phyloP scores from a whole-genome alignment of 2,797 vertebrate species.

The Remorina albescens region DNA sequence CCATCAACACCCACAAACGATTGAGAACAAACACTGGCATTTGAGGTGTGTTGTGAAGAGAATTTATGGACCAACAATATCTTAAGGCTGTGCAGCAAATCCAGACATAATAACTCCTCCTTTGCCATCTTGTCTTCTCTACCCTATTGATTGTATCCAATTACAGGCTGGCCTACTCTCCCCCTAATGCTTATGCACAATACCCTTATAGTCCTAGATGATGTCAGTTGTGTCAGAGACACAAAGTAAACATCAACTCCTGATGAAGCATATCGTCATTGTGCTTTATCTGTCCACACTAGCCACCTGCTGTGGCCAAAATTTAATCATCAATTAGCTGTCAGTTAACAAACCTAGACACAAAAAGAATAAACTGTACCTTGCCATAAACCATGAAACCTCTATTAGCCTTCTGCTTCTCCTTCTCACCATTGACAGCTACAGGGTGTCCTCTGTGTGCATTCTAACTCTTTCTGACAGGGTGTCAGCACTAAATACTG shows the following conservation, averaged over 20 bases:
- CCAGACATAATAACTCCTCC: constrained; percentile 46
- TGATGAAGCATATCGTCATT: constrained; percentile 14
- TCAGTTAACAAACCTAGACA: constrained; percentile 32
- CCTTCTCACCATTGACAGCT: constrained; percentile 6
- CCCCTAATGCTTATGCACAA: constrained; percentile 1
- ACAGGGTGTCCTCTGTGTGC: constrained; percentile 1
- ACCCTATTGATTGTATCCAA: constrained; percentile 38
- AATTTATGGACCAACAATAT: too few relatives aligned
- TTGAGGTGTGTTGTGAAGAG: too few relatives aligned
- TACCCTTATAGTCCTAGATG: neutral
- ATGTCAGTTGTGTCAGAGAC: constrained; percentile 20
- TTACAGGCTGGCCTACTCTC: constrained; percentile 38
- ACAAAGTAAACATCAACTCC: constrained; percentile 36
- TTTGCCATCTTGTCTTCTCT: constrained; percentile 36
- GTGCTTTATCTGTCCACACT: constrained; percentile 36
- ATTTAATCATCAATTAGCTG: constrained; percentile 35
- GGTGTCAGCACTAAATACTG: neutral
- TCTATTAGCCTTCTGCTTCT: neutral
- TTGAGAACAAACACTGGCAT: too few relatives aligned
- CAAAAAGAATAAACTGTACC: neutral
- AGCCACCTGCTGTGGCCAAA: constrained; percentile 28
- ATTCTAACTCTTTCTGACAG: constrained; percentile 13
- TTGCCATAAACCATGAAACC: constrained; percentile 2
- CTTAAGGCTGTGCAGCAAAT: constrained; percentile 14
- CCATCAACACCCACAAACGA: too few relatives aligned